Conservation (phyloP, 2,797 vertebrate genomes). For the Mionectes olivaceus region DNA sequence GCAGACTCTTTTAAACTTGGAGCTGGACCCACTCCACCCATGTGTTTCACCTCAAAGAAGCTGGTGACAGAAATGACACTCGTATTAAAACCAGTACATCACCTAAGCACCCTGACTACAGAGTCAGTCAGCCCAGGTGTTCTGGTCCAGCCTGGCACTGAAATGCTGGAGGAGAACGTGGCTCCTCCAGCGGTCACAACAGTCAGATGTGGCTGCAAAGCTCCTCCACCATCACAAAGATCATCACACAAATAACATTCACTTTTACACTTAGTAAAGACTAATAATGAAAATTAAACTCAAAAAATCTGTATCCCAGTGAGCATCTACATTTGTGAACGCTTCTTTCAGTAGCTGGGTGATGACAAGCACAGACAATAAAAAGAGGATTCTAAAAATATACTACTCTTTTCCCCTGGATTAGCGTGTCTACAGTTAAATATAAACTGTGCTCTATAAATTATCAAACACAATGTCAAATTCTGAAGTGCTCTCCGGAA, state of each 20-base stretch:
- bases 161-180: not conserved
- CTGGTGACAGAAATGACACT: not conserved
- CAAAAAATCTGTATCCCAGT: not conserved
- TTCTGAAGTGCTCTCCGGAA: conserved; percentile 50
- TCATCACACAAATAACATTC: not conserved
- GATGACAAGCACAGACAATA: conserved; percentile 56
- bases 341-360: not conserved
- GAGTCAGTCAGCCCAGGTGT: not conserved
- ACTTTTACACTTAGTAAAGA: not conserved
- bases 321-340: conserved; percentile 9
- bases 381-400: conserved; percentile 66
- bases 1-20: not conserved
- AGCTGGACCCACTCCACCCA: not conserved
- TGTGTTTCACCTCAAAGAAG: not conserved
- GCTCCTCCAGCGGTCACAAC: rapidly evolving
- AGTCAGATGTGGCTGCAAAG: rapidly evolving
- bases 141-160: not conserved
- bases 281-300: not conserved
- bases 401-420: conserved; percentile 39
- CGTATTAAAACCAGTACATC: not conserved
- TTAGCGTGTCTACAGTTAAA: conserved; percentile 68
- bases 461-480: conserved; percentile 68
- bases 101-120: not conserved
- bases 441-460: conserved; percentile 67
- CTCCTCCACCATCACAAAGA: not conserved